Base-by-base conservation (phyloP, 2,888 invertebrate species). In the Limnephilus marmoratus region DNA sequence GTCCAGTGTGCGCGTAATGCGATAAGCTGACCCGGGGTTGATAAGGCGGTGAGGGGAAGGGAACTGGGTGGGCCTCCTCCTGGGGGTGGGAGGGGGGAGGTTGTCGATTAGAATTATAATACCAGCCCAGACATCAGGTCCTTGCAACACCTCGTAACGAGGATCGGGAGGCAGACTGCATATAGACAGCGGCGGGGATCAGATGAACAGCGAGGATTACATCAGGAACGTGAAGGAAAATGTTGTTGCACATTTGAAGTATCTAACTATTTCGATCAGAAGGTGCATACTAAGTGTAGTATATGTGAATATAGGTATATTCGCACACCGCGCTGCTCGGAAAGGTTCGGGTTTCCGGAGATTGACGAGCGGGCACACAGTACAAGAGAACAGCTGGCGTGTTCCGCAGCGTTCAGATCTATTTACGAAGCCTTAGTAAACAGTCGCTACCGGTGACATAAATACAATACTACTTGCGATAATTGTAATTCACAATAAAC, bases 51-150 rank as follows among this genome's bases (percentile, higher is more conserved):
- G 18, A 13, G 31, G 13, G 12, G 83, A 5, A 1, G 45, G 12
- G 45, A 12, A 1, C 1, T 1, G 41, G 41, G 11, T 31, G 37
- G 37, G 24, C 15, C 24, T 83, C 24, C 18, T 18, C 24, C 9
- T 24, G 1, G 7, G 68, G 5, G 45, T 11, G 45, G 12, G 12
- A 5, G 13, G 83, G 83, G 83, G 34, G 83, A 83, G 41, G 68
- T 37, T 83, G 83, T 83, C 83, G 83, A 83, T 83, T 83, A 83
- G 83, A 83, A 83, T 37, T 83, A 83, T 37, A 83, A 83, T 41
- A 41, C 3, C 18, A 83, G 24, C 37, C 83, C 41, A 49, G 49
- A 49, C 49, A 45, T 13, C 82, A 7, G 34, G 31, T 37, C 37
- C 87, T 87, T 87, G 49, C 87, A 31, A n/a, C 87, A 68, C 68